Conservation (phyloP, 2,888 invertebrate species). For the Acrocera orbiculus region DNA sequence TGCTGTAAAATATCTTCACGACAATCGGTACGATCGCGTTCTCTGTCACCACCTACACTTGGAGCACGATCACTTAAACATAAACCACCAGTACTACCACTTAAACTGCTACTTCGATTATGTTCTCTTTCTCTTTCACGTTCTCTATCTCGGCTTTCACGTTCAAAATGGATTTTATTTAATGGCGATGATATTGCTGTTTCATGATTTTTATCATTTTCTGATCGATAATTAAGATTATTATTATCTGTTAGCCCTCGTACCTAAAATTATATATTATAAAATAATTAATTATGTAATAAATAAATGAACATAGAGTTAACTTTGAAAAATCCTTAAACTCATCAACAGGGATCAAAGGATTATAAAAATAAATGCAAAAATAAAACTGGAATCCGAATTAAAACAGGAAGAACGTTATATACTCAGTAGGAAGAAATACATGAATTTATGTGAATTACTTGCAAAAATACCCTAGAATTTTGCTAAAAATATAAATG, state of each 20-base stretch:
- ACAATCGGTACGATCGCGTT: slow-evolving; percentile 24
- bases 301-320: no score
- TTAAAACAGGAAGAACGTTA: no score
- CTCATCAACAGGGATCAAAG: no score
- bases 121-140: slow-evolving; percentile 20
- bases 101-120: slow-evolving; percentile 11
- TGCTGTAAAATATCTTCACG: slow-evolving; percentile 31
- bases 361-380: no score
- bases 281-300: no score
- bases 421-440: no score
- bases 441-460: no score
- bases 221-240: slow-evolving; percentile 34
- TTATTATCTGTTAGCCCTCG: slow-evolving; percentile 77
- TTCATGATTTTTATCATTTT: slow-evolving; percentile 30
- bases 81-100: slow-evolving; percentile 11
- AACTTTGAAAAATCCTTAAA: no score
- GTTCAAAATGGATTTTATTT: slow-evolving; percentile 18
- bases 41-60: slow-evolving; percentile 25
- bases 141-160: slow-evolving; percentile 15
- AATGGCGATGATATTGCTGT: slow-evolving; percentile 28
- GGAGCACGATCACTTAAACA: slow-evolving; percentile 28
- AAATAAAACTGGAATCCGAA: no score
- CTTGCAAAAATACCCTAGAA: no score
- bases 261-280: slow-evolving; percentile 27
- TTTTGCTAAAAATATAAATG: no score